Evolutionary conservation across 1,140 invertebrate genomes (phyloP).

Genomic region (Caenorhabditis tropicalis): DNA sequence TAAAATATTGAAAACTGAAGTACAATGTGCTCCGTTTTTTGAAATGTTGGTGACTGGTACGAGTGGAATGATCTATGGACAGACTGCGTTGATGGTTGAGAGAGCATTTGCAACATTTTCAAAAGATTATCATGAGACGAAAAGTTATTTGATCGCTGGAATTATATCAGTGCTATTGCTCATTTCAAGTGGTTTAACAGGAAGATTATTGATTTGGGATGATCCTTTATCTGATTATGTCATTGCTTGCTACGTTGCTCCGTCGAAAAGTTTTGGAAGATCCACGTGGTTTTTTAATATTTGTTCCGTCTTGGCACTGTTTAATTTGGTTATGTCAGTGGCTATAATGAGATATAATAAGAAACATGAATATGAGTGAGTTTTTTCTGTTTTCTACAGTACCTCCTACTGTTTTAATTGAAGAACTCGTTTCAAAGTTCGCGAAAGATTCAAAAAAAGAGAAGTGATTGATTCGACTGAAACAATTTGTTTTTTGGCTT

Average conservation of each 20-base stretch:
- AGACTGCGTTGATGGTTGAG: background rate
- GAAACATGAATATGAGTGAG: background rate
- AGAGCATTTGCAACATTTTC: background rate
- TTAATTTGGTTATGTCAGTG: background rate
- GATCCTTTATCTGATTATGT: background rate
- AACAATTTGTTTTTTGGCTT: background rate
- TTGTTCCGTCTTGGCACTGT: background rate
- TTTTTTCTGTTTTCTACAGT: background rate
- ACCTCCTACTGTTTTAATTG: no score
- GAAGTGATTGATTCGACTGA: background rate
- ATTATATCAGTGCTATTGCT: background rate
- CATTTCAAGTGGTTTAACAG: background rate
- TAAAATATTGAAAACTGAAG: background rate
- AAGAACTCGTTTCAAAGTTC: background rate
- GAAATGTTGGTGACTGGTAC: background rate
- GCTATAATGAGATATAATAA: background rate
- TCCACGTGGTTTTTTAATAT: background rate
- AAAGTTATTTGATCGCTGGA: background rate
- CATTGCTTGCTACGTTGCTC: background rate
- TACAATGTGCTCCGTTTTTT: background rate
- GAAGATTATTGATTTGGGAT: background rate
- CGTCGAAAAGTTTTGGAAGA: background rate
- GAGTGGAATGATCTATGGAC: slow-evolving; percentile 14
- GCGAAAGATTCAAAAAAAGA: background rate
- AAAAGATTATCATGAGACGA: background rate